Conservation (phyloP, 2,113 vertebrate genomes). For the Otis tarda region DNA sequence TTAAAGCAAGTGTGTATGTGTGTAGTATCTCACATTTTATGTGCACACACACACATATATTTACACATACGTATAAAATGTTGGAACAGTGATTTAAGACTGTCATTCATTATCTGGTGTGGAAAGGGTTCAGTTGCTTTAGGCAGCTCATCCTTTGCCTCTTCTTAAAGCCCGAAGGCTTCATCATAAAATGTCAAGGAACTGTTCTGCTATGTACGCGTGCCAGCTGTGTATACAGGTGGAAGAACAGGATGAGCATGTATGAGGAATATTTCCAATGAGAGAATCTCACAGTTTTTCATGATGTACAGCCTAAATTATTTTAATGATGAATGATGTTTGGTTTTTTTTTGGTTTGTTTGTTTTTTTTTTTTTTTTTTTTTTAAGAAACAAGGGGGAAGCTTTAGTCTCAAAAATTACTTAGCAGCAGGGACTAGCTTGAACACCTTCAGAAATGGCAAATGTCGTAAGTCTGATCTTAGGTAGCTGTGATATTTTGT, state of each 20-base stretch:
- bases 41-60: neutral
- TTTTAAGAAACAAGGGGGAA: neutral
- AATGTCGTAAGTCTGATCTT: neutral
- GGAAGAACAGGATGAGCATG: neutral
- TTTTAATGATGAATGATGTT: neutral
- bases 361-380: neutral
- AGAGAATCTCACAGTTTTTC: neutral
- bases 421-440: neutral
- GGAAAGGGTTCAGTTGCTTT: neutral
- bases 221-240: neutral
- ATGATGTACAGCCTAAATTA: neutral
- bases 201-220: accelerated
- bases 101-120: neutral
- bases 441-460: neutral
- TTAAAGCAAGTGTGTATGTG: neutral
- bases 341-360: no score
- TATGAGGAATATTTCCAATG: neutral
- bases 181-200: neutral
- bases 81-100: neutral
- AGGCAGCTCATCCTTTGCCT: neutral
- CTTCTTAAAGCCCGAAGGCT: neutral
- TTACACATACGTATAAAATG: neutral
- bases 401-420: neutral
- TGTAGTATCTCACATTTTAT: neutral
- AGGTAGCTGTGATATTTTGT: neutral